phyloP scores from a whole-genome alignment of 2,797 vertebrate species.

The Nannoperca obscura region DNA sequence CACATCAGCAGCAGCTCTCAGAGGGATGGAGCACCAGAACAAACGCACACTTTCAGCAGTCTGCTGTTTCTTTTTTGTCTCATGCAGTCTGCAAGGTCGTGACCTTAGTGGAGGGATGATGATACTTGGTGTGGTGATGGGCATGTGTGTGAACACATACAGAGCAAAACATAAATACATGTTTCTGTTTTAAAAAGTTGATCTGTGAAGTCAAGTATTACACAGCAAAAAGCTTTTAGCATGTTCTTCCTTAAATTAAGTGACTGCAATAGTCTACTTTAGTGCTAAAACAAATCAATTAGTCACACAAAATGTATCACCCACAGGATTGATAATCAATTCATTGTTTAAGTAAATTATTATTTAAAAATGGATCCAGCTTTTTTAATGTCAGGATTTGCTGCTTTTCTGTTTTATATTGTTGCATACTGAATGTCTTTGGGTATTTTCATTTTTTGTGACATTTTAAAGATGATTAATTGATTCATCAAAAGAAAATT shows the following conservation, averaged over 20 bases:
- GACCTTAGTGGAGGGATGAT: conserved; percentile 23
- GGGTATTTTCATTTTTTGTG: background rate
- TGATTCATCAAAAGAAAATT: background rate
- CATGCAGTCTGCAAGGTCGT: conserved; percentile 36
- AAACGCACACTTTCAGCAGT: conserved; percentile 41
- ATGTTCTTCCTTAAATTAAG: background rate
- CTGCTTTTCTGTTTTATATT: background rate
- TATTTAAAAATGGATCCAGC: background rate
- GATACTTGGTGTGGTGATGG: conserved; percentile 28
- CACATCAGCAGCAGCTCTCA: conserved; percentile 35
- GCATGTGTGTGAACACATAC: conserved; percentile 2
- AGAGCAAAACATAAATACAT: background rate
- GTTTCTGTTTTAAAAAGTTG: background rate
- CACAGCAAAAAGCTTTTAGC: conserved; percentile 5
- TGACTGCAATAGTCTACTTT: background rate
- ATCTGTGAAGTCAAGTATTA: background rate
- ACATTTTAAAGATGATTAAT: background rate
- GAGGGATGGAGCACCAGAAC: conserved; percentile 23
- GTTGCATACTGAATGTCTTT: background rate
- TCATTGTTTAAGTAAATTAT: background rate
- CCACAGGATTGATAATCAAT: background rate
- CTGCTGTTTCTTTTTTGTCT: conserved; percentile 47
- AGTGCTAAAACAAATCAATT: background rate
- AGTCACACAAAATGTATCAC: background rate
- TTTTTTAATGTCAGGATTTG: background rate